Percentiles rank a stretch among this genome's conserved stretches.
Conservation (phyloP, 1,140 invertebrate species). For the Leguminivora glycinivorella region DNA sequence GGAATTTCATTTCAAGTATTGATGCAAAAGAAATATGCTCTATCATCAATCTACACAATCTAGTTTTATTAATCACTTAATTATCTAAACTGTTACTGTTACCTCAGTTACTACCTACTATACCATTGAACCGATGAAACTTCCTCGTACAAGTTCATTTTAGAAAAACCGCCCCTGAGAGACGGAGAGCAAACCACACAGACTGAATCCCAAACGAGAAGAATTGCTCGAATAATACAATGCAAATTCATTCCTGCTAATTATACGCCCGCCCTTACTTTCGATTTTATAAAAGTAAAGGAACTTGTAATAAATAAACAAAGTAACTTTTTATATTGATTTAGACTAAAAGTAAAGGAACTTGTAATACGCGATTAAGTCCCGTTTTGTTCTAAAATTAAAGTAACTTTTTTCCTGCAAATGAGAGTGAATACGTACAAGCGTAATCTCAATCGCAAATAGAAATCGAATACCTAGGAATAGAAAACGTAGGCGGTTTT, state of each 20-base stretch:
- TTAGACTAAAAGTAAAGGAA: too few species aligned
- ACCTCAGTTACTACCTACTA: too few species aligned
- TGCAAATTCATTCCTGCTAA: not conserved
- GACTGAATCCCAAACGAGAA: not conserved
- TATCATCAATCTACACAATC: too few species aligned
- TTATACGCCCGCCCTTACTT: not conserved
- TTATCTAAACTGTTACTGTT: too few species aligned
- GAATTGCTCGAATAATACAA: not conserved
- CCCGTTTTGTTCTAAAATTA: too few species aligned
- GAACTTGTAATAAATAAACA: not conserved
- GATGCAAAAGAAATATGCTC: not conserved
- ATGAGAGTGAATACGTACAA: not conserved
- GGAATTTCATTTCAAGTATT: not conserved
- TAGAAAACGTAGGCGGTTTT: conserved; percentile 22
- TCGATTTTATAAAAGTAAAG: not conserved
- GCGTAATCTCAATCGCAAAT: conserved; percentile 1
- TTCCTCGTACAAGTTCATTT: not conserved
- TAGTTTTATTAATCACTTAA: too few species aligned
- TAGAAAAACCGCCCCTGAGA: not conserved
- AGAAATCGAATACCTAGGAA: conserved; percentile 11
- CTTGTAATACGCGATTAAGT: too few species aligned
- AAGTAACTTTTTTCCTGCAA: not conserved
- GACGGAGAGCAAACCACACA: not conserved
- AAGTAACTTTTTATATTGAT: too few species aligned
- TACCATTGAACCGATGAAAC: not conserved